Evolutionary conservation across 1,140 invertebrate species (phyloP).

Genomic region (Zelostemma sp.): DNA sequence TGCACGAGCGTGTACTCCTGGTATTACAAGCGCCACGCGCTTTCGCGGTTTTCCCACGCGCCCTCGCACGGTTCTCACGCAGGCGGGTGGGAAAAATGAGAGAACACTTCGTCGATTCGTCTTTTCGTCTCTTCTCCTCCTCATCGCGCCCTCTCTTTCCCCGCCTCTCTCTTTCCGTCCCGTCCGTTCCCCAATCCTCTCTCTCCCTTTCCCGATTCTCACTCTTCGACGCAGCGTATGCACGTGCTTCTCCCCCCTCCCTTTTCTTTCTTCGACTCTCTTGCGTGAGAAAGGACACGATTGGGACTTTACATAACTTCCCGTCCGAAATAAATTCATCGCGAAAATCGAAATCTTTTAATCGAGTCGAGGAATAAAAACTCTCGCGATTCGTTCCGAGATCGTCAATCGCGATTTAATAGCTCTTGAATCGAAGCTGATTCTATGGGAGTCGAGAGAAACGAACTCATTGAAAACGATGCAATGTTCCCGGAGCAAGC

Average conservation of each 20-base stretch:
- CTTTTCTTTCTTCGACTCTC: constrained; percentile 14
- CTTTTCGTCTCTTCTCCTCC: constrained; percentile 27
- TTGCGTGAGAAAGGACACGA: constrained; percentile 25
- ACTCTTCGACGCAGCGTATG: background rate
- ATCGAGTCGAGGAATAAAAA: too few relatives aligned
- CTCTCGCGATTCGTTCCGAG: too few relatives aligned
- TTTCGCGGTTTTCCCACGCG: constrained; percentile 68
- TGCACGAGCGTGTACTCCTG: constrained; percentile 56
- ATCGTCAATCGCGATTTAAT: too few relatives aligned
- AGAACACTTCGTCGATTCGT: constrained; percentile 38
- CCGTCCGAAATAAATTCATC: background rate
- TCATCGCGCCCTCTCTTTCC: constrained; percentile 6
- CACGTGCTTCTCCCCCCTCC: constrained; percentile 8
- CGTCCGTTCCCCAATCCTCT: constrained; percentile 23
- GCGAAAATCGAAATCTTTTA: too few relatives aligned
- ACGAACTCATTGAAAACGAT: too few relatives aligned
- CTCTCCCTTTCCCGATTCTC: constrained; percentile 8
- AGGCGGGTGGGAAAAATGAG: constrained; percentile 43
- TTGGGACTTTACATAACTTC: background rate
- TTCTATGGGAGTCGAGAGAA: too few relatives aligned
- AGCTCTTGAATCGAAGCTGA: too few relatives aligned
- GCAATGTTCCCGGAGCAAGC: too few relatives aligned
- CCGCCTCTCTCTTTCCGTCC: constrained; percentile 13
- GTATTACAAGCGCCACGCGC: constrained; percentile 66
- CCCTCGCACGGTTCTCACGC: constrained; percentile 65